phyloP scores from a whole-genome alignment of 2,113 vertebrate genomes.

The Corythornis cristatus region DNA sequence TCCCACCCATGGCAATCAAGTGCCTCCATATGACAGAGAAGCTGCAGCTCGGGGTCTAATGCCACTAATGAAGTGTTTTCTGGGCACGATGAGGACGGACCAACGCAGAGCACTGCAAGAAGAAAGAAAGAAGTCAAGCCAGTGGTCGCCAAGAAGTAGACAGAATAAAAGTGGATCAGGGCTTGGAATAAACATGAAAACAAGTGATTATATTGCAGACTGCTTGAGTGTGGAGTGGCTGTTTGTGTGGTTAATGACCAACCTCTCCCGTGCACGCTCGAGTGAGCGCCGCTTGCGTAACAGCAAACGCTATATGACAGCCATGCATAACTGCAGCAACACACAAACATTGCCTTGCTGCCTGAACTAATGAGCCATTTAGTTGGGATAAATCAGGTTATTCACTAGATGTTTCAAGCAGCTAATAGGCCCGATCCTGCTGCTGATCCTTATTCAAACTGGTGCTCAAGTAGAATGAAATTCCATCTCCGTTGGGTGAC shows the following conservation, averaged over 20 bases:
- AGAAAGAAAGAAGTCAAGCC: neutral
- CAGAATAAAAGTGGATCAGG: neutral
- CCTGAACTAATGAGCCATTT: constrained; percentile 54
- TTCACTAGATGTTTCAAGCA: constrained; percentile 10
- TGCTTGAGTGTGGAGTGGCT: neutral
- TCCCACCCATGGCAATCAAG: neutral
- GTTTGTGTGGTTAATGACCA: constrained; percentile 27
- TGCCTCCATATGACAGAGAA: neutral
- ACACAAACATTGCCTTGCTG: constrained; percentile 20
- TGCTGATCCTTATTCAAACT: constrained; percentile 10
- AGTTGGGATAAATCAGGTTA: constrained; percentile 34
- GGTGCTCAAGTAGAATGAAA: constrained; percentile 40
- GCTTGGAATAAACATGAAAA: neutral
- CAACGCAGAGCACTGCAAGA: neutral
- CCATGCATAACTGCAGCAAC: constrained; percentile 16
- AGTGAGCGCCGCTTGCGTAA: neutral
- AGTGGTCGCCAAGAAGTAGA: neutral
- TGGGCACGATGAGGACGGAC: neutral
- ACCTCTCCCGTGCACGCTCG: neutral
- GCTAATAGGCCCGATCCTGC: constrained; percentile 42
- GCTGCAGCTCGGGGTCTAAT: neutral
- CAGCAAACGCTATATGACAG: constrained; percentile 36
- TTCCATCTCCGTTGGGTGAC: constrained; percentile 1
- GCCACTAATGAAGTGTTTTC: neutral
- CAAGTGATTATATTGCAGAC: neutral